Percentiles rank a stretch among this genome's conserved stretches.
phyloP scores from a whole-genome alignment of 2,113 vertebrate genomes.

The Crocuta crocuta region DNA sequence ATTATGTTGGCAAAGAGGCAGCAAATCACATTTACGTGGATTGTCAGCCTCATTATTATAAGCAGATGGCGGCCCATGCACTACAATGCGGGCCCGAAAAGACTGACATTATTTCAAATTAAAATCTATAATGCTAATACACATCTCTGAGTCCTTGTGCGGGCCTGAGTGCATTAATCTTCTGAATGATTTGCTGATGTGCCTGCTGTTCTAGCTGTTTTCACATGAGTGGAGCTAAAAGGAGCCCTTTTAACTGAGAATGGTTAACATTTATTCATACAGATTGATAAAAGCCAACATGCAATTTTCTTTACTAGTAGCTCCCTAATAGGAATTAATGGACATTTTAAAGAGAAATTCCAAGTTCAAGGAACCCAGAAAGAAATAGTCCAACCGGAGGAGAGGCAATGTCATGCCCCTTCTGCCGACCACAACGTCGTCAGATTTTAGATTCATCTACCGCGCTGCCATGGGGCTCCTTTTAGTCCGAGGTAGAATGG shows the following conservation, averaged over 20 bases:
- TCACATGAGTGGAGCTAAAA: slow-evolving; percentile 88
- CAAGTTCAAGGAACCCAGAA: slow-evolving; percentile 71
- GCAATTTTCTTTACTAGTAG: slow-evolving; percentile 87
- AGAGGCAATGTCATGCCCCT: background rate
- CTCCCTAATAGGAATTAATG: slow-evolving; percentile 86
- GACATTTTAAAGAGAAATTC: slow-evolving; percentile 82
- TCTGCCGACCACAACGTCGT: background rate
- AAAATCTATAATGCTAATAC: slow-evolving; percentile 98
- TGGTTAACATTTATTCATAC: slow-evolving; percentile 87
- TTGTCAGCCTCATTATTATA: slow-evolving; percentile 97
- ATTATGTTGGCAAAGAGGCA: slow-evolving; percentile 93
- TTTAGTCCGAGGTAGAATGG: rapidly evolving
- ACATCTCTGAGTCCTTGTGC: slow-evolving; percentile 88
- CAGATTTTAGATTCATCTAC: background rate
- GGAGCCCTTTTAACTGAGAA: slow-evolving; percentile 84
- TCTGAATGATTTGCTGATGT: slow-evolving; percentile 85
- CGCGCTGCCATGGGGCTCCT: rapidly evolving
- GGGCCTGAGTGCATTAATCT: slow-evolving; percentile 91
- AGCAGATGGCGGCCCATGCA: slow-evolving; percentile 94
- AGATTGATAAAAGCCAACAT: slow-evolving; percentile 88
- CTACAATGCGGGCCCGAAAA: slow-evolving; percentile 91
- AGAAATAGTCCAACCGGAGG: slow-evolving; percentile 39
- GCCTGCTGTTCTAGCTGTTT: slow-evolving; percentile 83
- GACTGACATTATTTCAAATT: slow-evolving; percentile 97
- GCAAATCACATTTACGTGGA: slow-evolving; percentile 95